Evolutionary conservation across 1,140 invertebrate genomes (phyloP).

Genomic region (Heliothis subflexa): DNA sequence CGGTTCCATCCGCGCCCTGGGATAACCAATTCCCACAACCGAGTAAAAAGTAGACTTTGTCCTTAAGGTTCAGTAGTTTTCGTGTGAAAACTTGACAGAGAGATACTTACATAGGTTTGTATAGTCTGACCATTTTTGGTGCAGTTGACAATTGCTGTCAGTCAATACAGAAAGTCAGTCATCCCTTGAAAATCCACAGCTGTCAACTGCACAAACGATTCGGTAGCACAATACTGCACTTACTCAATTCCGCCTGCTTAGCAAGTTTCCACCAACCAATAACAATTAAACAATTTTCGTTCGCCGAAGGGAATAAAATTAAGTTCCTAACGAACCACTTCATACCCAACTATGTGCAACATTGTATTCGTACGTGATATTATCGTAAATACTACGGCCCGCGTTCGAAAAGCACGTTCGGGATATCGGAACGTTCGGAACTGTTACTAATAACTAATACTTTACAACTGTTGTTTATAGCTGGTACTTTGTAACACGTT

Average conservation of each 20-base stretch:
- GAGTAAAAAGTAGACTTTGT: no score
- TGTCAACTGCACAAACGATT: no score
- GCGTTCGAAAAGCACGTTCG: not conserved
- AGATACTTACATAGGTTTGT: no score
- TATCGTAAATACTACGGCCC: not conserved
- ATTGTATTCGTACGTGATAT: not conserved
- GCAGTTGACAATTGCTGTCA: no score
- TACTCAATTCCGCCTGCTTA: not conserved
- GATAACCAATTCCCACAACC: no score
- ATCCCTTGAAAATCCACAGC: no score
- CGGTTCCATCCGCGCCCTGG: no score
- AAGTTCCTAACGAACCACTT: not conserved
- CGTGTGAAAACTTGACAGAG: no score
- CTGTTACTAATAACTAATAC: not conserved
- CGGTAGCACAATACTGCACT: no score
- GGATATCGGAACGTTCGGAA: not conserved
- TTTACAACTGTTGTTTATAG: not conserved
- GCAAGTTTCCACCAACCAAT: not conserved
- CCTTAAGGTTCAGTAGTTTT: no score
- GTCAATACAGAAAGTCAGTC: no score
- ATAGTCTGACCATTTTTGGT: no score
- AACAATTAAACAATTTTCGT: constrained; percentile 6
- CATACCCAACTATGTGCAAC: constrained; percentile 13
- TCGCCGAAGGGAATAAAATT: constrained; percentile 10
- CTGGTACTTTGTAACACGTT: not conserved